Evolutionary conservation across 2,797 vertebrate genomes (phyloP).

Genomic region (Manis pentadactyla): DNA sequence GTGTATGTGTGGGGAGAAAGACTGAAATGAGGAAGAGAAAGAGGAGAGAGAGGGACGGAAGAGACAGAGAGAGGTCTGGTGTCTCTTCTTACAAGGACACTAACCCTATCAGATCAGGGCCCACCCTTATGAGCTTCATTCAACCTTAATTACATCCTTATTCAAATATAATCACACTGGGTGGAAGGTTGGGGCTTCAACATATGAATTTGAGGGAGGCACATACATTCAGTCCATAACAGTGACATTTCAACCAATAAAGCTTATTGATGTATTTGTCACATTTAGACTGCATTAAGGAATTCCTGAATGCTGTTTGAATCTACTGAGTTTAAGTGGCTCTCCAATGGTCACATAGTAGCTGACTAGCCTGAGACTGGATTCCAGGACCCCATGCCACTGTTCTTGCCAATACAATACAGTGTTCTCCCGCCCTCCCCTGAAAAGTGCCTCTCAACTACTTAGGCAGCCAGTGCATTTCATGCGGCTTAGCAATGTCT

Average conservation of each 20-base stretch:
- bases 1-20: rapidly evolving
- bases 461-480: neutral
- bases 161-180: neutral
- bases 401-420: neutral
- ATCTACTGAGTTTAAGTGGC: neutral
- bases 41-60: neutral
- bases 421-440: rapidly evolving
- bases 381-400: neutral
- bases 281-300: neutral
- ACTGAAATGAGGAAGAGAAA: too few relatives aligned
- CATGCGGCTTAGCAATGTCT: neutral
- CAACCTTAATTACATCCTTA: neutral
- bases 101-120: neutral
- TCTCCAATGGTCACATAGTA: neutral
- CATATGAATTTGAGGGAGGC: neutral
- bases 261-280: neutral
- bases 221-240: neutral
- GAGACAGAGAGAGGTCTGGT: too few relatives aligned
- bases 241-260: neutral
- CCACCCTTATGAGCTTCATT: neutral
- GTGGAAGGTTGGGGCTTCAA: neutral
- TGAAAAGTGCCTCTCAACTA: neutral
- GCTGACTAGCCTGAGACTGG: neutral
- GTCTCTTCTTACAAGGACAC: neutral
- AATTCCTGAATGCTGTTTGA: neutral